phyloP scores from a whole-genome alignment of 2,797 vertebrate genomes.

The Helarctos malayanus region DNA sequence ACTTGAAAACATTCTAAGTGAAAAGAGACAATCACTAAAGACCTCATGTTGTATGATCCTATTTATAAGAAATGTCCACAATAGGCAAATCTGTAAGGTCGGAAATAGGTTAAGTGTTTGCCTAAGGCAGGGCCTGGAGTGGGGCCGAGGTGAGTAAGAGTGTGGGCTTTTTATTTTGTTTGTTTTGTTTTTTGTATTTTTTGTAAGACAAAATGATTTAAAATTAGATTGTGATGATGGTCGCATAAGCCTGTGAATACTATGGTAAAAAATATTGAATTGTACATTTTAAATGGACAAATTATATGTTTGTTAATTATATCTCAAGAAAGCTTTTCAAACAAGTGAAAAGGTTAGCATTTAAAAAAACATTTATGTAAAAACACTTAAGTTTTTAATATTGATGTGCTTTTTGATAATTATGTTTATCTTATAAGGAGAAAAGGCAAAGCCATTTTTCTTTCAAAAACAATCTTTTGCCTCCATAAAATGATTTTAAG shows the following conservation, averaged over 20 bases:
- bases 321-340: conserved; percentile 10
- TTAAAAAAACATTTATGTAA: conserved; percentile 46
- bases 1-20: neutral
- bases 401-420: conserved; percentile 8
- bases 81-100: neutral
- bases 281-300: neutral
- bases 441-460: conserved; percentile 24
- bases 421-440: conserved; percentile 38
- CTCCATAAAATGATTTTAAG: conserved; percentile 49
- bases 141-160: neutral
- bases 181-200: neutral
- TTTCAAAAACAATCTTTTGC: conserved; percentile 36
- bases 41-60: neutral
- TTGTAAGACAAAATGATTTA: neutral
- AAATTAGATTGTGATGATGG: neutral
- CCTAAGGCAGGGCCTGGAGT: neutral
- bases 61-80: neutral
- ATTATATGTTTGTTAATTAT: conserved; percentile 24
- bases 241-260: neutral
- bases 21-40: neutral
- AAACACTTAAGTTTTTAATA: conserved; percentile 36
- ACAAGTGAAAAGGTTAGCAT: neutral
- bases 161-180: neutral
- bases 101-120: neutral
- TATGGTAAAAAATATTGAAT: neutral